Base-by-base conservation (phyloP, 1,140 invertebrate genomes). In the Procambarus virginalis region DNA sequence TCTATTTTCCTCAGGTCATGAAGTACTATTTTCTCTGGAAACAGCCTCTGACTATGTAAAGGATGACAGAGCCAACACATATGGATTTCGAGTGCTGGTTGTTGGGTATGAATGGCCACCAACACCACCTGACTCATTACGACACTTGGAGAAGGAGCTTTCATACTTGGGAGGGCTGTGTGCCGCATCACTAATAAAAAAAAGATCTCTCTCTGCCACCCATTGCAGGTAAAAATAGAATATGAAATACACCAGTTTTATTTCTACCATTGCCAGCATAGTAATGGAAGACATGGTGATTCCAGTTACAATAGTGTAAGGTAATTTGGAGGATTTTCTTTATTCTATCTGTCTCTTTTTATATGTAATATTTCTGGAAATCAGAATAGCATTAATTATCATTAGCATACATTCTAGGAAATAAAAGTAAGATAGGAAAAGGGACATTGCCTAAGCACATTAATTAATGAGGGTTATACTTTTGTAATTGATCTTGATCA, bases 21-120 rank as follows among this genome's bases (percentile, higher is more conserved):
- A 99, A 94, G 96, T 99, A 0, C 95, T 98, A 92, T 99, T 99
- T 93, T 98, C 98, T 0, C 93, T 99, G 93, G 98, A 99, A 94
- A 99, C 98, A 2, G 97, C 98, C 0, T 98, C 98, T 0, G 97
- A 99, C 94, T 99, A 99, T 94, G 96, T 98, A 89, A 98, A 98
- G 93, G 97, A 98, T 94, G 98, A 98, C 81, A 96, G 97, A 93
- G 95, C 96, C 5, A 95, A 95, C 92, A 96, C 96, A 75, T 99
- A 96, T 94, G 98, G 98, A 3, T 99, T 98, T 94, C 97, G 97
- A 91, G 99, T 98, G 94, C 94, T 98, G 22, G 96, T 98, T 64
- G 96, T 98, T 80, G 98, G 98, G 48, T 99, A 98, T 94, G 98
- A 99, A 93, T 98, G 97, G 96, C 95, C 86, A 68, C 91, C 93